A percentile compares a stretch with the other conserved stretches of the same genome.
phyloP scores from a whole-genome alignment of 2,113 vertebrate species.

The Tetrax tetrax region DNA sequence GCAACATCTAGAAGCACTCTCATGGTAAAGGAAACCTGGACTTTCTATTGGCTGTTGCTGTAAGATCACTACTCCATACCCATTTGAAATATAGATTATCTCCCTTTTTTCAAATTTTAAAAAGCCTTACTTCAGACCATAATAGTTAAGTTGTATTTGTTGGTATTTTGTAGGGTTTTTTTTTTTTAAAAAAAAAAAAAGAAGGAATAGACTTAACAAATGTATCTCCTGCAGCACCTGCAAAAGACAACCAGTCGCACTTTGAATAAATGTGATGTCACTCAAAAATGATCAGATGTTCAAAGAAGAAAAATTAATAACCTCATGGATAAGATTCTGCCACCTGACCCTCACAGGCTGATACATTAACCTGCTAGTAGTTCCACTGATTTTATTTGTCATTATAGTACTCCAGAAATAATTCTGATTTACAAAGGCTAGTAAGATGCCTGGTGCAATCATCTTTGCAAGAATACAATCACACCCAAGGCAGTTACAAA shows the following conservation, averaged over 20 bases:
- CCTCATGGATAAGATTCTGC: neutral
- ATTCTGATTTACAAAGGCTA: neutral
- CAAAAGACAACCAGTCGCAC: neutral
- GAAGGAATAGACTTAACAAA: neutral
- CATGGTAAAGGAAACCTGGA: neutral
- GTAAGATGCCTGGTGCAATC: neutral
- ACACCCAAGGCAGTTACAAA: neutral
- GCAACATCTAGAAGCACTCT: neutral
- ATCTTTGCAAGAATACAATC: neutral
- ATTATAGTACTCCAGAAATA: neutral
- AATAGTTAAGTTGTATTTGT: neutral
- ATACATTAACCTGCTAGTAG: neutral
- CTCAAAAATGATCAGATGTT: neutral
- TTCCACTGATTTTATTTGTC: neutral
- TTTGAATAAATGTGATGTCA: neutral
- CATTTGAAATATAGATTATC: neutral
- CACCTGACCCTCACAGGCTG: neutral
- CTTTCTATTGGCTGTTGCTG: neutral
- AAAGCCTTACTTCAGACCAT: neutral
- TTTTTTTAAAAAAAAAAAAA: neutral
- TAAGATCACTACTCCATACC: neutral
- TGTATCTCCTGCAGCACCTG: neutral
- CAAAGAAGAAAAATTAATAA: neutral
- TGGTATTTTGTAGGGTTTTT: neutral
- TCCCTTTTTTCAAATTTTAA: neutral